Evolutionary conservation across 2,888 invertebrate genomes (phyloP).

Genomic region (Oligia latruncula): DNA sequence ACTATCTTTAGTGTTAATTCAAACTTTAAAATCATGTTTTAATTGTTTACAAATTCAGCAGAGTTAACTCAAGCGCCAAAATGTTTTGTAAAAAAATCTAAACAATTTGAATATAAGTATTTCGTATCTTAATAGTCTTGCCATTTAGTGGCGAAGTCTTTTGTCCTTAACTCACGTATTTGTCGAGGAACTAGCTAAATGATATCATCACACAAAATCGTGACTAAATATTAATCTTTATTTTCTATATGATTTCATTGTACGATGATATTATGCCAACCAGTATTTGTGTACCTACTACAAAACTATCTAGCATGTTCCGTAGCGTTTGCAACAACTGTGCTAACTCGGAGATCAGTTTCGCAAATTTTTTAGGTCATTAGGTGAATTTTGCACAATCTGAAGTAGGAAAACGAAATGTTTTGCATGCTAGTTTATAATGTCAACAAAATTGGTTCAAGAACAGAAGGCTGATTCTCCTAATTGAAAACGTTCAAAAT

Average conservation of each 20-base stretch:
- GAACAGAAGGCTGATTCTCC: slow-evolving; percentile 7
- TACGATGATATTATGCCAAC: slow-evolving; percentile 42
- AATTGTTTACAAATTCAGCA: background rate
- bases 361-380: slow-evolving; percentile 58
- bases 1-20: background rate
- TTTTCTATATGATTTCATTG: slow-evolving; percentile 62
- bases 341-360: slow-evolving; percentile 54
- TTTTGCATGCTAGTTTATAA: slow-evolving; percentile 53
- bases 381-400: slow-evolving; percentile 62
- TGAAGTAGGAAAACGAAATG: slow-evolving; percentile 46
- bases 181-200: slow-evolving; percentile 45
- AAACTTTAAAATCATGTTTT: background rate
- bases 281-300: slow-evolving; percentile 35
- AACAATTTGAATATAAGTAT: slow-evolving; percentile 41
- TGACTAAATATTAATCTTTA: slow-evolving; percentile 61
- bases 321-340: slow-evolving; percentile 43
- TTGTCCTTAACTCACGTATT: slow-evolving; percentile 53
- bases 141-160: slow-evolving; percentile 42
- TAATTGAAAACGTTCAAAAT: too few species aligned
- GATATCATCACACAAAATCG: slow-evolving; percentile 64
- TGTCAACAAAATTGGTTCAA: slow-evolving; percentile 50
- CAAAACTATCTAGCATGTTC: slow-evolving; percentile 42
- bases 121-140: slow-evolving; percentile 49
- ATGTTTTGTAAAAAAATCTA: slow-evolving; percentile 19
- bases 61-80: slow-evolving; percentile 1